These are phyloP conservation scores for Trachelipus rathkii DNA, from an alignment of 1,140 invertebrate species.

Conservation along the genomic window DNA sequence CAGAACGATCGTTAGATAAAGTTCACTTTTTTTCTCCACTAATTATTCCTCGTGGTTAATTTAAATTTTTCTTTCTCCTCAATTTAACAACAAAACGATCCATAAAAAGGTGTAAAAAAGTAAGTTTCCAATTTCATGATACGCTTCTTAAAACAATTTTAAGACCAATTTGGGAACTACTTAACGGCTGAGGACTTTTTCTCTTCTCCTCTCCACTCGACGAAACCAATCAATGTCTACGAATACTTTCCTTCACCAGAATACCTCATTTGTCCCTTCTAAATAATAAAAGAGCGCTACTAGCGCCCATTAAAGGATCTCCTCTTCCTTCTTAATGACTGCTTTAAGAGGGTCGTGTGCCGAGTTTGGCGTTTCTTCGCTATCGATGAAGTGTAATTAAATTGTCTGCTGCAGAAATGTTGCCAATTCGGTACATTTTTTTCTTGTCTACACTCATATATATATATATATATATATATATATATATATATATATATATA, in stretches of 20 bases:
- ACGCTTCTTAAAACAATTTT: not conserved
- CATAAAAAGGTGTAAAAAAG: constrained; percentile 8
- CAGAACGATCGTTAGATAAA: too few species aligned
- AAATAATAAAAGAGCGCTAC: constrained; percentile 10
- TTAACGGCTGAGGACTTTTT: too few species aligned
- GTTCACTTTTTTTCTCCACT: too few species aligned
- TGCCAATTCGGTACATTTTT: not conserved
- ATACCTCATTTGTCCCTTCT: constrained; percentile 4
- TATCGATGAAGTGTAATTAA: constrained; percentile 5
- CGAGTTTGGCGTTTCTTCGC: not conserved
- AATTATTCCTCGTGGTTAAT: too few species aligned
- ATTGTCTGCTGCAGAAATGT: constrained; percentile 1
- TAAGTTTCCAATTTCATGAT: constrained; percentile 5
- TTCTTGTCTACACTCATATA: too few species aligned
- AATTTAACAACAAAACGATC: not conserved
- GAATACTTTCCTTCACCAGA: not conserved
- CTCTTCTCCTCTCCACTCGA: too few species aligned
- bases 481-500: too few species aligned
- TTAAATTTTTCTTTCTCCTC: not conserved
- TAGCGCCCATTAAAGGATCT: not conserved
- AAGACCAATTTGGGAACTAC: too few species aligned
- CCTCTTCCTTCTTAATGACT: not conserved
- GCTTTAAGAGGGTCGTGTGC: not conserved
- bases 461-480: too few species aligned
- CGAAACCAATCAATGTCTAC: not conserved